Base-by-base conservation (phyloP, 1,140 invertebrate genomes). In the Planococcus citri region DNA sequence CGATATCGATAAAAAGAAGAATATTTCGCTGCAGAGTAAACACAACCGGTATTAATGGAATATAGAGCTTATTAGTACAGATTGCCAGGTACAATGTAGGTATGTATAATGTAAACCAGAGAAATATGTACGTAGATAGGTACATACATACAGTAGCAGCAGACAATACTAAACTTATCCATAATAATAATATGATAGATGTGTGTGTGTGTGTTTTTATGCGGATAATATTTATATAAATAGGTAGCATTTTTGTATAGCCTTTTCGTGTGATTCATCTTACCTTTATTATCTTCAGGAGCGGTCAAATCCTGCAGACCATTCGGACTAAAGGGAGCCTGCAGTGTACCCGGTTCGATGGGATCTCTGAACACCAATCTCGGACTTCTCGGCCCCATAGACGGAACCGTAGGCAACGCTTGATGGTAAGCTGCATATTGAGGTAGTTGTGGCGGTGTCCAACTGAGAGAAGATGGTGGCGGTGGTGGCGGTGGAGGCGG, bases 311-410 rank as follows among this genome's bases (percentile, higher is more conserved):
- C 73, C 29, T 75, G 73, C 21, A 74, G 69, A 58, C 69, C 69
- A 37, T 70, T 71, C n/a, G 61, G 68, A 29, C 72, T 71, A 64
- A 72, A 73, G 17, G 73, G 72, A 1, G 73, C 73, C 33, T 73
- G 72, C 3, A 75, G 68, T 17, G 73, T 75, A 8, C 74, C 73
- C 9, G 72, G 72, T 27, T 75, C 74, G 12, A 75, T 61, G n/a
- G 74, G 74, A 38, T 82, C 82, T 0, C 81, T 76, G 69, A 83
- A 83, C 29, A 83, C 81, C 1, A 83, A 72, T 51, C 82, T 72
- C 0, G 81, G 82, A 6, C 80, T 81, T 61, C 82, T 76, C 57
- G 82, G 81, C 0, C 78, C 78, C 80, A 82, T 81, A 14, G 80
- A 78, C n/a, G 80, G 79, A 1, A 60, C 68, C 6, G 68, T 38